Percentiles rank a stretch among this genome's conserved stretches.
Evolutionary conservation across 2,888 invertebrate species (phyloP).

Genomic region (Drosophila maculinotata): DNA sequence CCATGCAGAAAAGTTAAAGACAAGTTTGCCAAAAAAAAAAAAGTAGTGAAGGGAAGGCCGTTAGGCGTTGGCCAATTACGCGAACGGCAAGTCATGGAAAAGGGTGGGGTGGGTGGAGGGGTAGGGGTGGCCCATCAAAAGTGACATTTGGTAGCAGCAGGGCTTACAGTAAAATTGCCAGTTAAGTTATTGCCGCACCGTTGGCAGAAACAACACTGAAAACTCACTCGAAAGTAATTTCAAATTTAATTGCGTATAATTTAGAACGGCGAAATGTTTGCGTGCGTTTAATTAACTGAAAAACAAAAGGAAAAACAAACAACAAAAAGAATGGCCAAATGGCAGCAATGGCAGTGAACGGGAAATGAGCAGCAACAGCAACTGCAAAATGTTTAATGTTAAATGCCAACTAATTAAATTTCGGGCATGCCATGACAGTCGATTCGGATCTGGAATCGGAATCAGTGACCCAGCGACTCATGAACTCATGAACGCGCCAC

Average conservation of each 20-base stretch:
- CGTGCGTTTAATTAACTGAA: slow-evolving; percentile 80
- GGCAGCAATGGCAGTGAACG: slow-evolving; percentile 34
- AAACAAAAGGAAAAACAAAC: slow-evolving; percentile 62
- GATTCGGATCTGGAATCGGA: slow-evolving; percentile 33
- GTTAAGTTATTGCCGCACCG: slow-evolving; percentile 73
- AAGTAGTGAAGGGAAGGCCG: neutral
- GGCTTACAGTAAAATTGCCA: slow-evolving; percentile 75
- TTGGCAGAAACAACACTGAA: slow-evolving; percentile 44
- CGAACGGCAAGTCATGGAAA: too few species aligned
- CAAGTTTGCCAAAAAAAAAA: slow-evolving; percentile 15
- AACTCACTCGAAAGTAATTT: slow-evolving; percentile 74
- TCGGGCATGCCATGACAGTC: slow-evolving; percentile 62
- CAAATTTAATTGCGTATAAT: slow-evolving; percentile 79
- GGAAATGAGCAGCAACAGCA: slow-evolving; percentile 30
- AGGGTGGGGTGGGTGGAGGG: slow-evolving; percentile 1
- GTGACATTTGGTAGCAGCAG: slow-evolving; percentile 71
- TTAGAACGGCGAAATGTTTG: slow-evolving; percentile 77
- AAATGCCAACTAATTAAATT: slow-evolving; percentile 79
- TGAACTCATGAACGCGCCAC: too few species aligned
- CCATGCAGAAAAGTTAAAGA: slow-evolving; percentile 47
- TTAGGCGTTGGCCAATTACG: slow-evolving; percentile 31
- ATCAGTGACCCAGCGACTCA: slow-evolving; percentile 1
- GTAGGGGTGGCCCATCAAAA: slow-evolving; percentile 59
- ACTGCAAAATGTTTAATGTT: slow-evolving; percentile 66
- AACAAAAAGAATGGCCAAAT: slow-evolving; percentile 38